phyloP scores from a whole-genome alignment of 2,113 vertebrate genomes.

The Clupea harengus region DNA sequence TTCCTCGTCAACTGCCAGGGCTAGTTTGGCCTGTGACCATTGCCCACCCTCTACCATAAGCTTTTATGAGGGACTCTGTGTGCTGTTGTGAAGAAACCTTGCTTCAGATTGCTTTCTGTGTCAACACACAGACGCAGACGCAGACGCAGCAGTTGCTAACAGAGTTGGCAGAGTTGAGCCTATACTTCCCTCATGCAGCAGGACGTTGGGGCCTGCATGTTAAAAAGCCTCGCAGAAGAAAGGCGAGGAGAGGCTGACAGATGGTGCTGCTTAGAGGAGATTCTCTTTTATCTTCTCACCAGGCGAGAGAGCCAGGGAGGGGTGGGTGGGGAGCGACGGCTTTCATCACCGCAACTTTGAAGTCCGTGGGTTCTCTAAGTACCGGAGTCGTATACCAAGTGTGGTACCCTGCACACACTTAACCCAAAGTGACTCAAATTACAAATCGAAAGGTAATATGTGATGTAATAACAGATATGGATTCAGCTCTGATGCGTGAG shows the following conservation, averaged over 20 bases:
- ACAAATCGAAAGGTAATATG: not conserved
- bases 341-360: constrained; percentile 45
- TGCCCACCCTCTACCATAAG: not conserved
- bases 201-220: not conserved
- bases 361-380: constrained; percentile 28
- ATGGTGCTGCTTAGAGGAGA: constrained; percentile 24
- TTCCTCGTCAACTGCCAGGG: not conserved
- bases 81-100: not conserved
- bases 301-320: constrained; percentile 1
- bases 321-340: not conserved
- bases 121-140: not conserved
- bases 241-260: constrained; percentile 28
- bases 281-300: constrained; percentile 38
- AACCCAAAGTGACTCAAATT: not conserved
- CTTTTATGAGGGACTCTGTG: not conserved
- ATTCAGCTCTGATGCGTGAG: not conserved
- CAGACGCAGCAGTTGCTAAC: not conserved
- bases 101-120: not conserved
- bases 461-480: not conserved
- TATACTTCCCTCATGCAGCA: not conserved
- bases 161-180: not conserved
- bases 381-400: not conserved
- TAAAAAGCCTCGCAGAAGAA: not conserved
- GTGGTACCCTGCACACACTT: not conserved
- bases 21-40: not conserved